phyloP scores from a whole-genome alignment of 2,888 invertebrate species.

The Augiades crinisus region DNA sequence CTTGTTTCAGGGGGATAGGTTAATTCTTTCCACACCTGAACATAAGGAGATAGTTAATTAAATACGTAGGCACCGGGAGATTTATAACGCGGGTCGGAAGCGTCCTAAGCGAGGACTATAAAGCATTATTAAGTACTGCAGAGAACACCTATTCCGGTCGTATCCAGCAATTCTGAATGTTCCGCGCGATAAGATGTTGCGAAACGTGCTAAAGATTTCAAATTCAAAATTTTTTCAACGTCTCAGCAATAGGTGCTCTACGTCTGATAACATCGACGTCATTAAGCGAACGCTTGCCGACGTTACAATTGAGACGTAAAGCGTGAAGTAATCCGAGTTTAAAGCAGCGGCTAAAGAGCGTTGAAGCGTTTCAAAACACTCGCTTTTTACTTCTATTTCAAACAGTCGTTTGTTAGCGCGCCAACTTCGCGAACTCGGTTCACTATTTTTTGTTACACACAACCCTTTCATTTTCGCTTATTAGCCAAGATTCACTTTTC shows the following conservation, averaged over 20 bases:
- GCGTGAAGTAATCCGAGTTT: conserved; percentile 22
- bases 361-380: conserved; percentile 24
- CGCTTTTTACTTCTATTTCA: conserved; percentile 25
- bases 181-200: conserved; percentile 19
- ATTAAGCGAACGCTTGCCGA: conserved; percentile 16
- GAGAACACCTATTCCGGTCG: conserved; percentile 30
- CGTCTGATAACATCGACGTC: conserved; percentile 18
- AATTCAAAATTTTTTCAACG: conserved; percentile 16
- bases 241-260: neutral
- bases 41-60: conserved; percentile 71
- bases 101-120: conserved; percentile 32
- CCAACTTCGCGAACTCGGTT: conserved; percentile 21
- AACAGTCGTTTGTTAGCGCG: conserved; percentile 27
- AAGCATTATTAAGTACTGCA: conserved; percentile 33
- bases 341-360: conserved; percentile 24
- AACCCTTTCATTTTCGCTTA: conserved; percentile 32
- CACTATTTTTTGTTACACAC: conserved; percentile 27
- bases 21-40: conserved; percentile 60
- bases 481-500: conserved; percentile 37
- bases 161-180: conserved; percentile 20
- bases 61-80: conserved; percentile 56
- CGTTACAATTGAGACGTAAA: conserved; percentile 13
- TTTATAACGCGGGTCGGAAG: conserved; percentile 41
- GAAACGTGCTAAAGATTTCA: conserved; percentile 15
- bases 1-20: conserved; percentile 48